Conservation (phyloP, 2,797 vertebrate genomes). For the Pogonophryne albipinna region DNA sequence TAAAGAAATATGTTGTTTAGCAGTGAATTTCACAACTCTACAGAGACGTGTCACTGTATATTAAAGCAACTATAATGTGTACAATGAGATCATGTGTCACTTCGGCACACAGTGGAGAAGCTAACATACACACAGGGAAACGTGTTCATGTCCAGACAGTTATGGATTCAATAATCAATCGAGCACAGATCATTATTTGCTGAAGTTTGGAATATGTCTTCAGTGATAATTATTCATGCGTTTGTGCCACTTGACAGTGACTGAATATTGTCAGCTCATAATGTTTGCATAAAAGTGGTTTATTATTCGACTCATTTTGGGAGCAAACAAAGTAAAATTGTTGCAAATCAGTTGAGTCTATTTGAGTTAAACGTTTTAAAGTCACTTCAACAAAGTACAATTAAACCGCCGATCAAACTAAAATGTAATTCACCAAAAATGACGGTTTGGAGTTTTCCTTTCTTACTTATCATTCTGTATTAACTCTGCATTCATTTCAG, state of each 20-base stretch:
- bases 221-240: background rate
- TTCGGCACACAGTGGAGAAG: too few relatives aligned
- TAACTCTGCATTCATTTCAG: too few relatives aligned
- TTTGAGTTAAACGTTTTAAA: too few relatives aligned
- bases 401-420: too few relatives aligned
- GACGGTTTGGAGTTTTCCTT: too few relatives aligned
- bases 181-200: constrained; percentile 17
- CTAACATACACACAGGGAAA: background rate
- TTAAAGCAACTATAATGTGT: background rate
- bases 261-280: constrained; percentile 11
- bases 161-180: constrained; percentile 27
- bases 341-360: background rate
- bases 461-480: too few relatives aligned
- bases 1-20: too few relatives aligned
- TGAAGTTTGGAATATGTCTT: constrained; percentile 29
- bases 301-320: background rate
- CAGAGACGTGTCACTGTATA: background rate
- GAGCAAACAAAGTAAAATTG: background rate
- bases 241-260: constrained; percentile 14
- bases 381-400: too few relatives aligned
- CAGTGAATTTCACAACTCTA: too few relatives aligned
- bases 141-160: constrained; percentile 3
- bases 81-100: background rate
- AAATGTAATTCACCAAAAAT: too few relatives aligned
- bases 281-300: background rate